Conservation (phyloP, 92 coral and sea anemone species). For the Micromussa lordhowensis region DNA sequence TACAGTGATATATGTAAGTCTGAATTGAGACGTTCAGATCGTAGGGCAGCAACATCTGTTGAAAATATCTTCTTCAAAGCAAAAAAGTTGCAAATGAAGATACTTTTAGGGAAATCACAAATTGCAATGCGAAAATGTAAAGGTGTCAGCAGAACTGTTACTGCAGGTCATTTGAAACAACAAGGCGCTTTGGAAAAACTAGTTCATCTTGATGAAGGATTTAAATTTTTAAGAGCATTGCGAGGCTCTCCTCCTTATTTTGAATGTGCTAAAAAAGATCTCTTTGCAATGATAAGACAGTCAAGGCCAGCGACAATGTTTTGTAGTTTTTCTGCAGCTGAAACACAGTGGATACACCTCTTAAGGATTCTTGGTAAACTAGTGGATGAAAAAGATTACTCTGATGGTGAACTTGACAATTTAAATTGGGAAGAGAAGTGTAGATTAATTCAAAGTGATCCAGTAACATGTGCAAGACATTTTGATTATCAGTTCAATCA, state of each 20-base stretch:
- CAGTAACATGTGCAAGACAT: too few relatives aligned
- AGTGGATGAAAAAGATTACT: neutral
- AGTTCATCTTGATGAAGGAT: slow-evolving; percentile 1
- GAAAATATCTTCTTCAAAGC: too few relatives aligned
- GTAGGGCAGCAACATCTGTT: too few relatives aligned
- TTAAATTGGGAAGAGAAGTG: too few relatives aligned
- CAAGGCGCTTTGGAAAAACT: slow-evolving; percentile 8
- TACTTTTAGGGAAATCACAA: too few relatives aligned
- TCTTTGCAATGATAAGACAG: neutral
- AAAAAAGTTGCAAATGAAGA: too few relatives aligned
- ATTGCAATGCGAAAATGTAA: too few relatives aligned
- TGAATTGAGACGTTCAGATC: too few relatives aligned
- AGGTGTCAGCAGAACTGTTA: too few relatives aligned
- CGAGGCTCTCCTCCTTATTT: neutral
- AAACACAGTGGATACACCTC: neutral
- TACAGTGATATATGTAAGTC: too few relatives aligned
- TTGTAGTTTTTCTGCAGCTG: slow-evolving; percentile 30
- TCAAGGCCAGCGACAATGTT: slow-evolving; percentile 19
- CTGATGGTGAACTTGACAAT: neutral
- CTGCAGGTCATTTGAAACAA: too few relatives aligned
- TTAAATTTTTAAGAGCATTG: slow-evolving; percentile 15
- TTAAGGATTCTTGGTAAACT: neutral
- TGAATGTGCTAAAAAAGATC: neutral
- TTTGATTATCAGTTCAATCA: too few relatives aligned
- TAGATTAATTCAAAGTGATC: neutral